phyloP scores from a whole-genome alignment of 2,113 vertebrate genomes.

The Pholis gunnellus region DNA sequence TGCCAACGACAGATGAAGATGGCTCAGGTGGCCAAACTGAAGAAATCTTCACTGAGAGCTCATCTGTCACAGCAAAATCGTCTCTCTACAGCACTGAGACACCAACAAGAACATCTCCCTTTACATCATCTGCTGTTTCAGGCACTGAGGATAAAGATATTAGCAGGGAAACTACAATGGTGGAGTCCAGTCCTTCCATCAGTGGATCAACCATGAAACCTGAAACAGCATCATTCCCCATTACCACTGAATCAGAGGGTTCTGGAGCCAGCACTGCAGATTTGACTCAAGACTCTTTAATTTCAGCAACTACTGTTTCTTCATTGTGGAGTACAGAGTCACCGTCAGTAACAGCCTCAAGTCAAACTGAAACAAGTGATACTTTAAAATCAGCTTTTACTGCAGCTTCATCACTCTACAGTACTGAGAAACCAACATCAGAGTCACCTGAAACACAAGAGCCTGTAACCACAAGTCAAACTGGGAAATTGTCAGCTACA shows the following conservation, averaged over 20 bases:
- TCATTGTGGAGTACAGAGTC: not conserved
- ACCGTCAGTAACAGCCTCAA: not conserved
- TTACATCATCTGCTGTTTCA: not conserved
- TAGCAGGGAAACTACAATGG: not conserved
- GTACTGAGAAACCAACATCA: slow-evolving; percentile 38
- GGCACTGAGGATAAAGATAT: not conserved
- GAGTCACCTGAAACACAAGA: slow-evolving; percentile 24
- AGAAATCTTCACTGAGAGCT: not conserved
- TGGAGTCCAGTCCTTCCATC: not conserved
- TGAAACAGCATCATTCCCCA: not conserved
- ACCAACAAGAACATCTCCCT: not conserved
- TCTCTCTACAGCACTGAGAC: not conserved
- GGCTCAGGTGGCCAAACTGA: not conserved
- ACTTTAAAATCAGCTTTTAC: not conserved
- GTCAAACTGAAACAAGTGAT: not conserved
- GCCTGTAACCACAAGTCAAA: not conserved
- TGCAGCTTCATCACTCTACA: not conserved
- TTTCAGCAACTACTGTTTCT: not conserved
- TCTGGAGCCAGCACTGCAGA: not conserved
- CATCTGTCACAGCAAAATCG: not conserved
- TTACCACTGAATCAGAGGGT: not conserved
- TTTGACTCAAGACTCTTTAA: not conserved
- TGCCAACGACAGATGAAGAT: not conserved
- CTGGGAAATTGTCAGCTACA: not conserved
- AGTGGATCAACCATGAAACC: slow-evolving; percentile 2